Evolutionary conservation across 2,113 vertebrate genomes (phyloP), one percentile per base, ranked within the genome.

Genomic region (Pomatostomus ruficeps): DNA sequence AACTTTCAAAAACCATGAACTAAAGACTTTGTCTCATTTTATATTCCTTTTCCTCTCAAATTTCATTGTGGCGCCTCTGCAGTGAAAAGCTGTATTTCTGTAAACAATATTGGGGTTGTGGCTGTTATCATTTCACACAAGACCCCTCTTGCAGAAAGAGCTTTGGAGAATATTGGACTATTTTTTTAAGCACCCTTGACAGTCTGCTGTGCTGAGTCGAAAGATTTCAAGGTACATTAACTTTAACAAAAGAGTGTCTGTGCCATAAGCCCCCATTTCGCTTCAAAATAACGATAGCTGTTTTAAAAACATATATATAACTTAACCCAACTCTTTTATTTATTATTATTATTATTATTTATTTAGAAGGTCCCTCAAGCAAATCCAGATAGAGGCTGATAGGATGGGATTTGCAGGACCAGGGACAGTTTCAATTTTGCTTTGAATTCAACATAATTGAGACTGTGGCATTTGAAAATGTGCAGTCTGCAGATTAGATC

Each of bases 161-260:
- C 87, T 95, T 94, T 95, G 87, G 86, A 94, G 88, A 95, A 94
- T 95, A 95, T 95, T 96, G 86, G 70, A 82, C 95, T 96, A 93
- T 95, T 96, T 95, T 89, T 97, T 96, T 91, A 95, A 96, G 84
- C 94, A 92, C 91, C 88, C 91, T 96, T 95, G 93, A 95, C 94
- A 95, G 81, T 95, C 84, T 97, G 51, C 85, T 91, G 91, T 94
- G 78, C 95, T 94, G 83, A 97, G 94, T 86, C 11, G 40, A 97
- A 97, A 95, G 92, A 96, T 96, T 95, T 96, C 89, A 97, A 92
- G 87, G 90, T 94, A 96, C 95, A 92, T 97, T 97, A 97, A 95
- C 89, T 96, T 93, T 89, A 97, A 97, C 94, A 94, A 97, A 97
- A 97, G 96, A 91, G 49, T 90, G 93, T 83, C 92, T 33, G 1